A percentile compares a stretch with the other conserved stretches of the same genome.
Conservation (phyloP, 2,113 vertebrate genomes). For the Taurulus bubalis region DNA sequence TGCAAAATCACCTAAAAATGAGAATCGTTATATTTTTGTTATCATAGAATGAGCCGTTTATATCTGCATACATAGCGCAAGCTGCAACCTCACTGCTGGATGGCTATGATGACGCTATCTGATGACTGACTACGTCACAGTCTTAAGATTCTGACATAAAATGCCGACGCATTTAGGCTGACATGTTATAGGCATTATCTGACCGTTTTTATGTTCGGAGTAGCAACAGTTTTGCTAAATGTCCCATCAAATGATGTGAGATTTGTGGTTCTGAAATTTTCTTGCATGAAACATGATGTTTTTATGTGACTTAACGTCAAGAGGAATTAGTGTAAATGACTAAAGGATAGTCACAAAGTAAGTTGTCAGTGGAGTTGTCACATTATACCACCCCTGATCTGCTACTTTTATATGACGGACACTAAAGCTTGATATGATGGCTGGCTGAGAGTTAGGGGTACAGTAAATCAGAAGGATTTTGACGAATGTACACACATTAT, state of each 20-base stretch:
- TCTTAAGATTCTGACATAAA: neutral
- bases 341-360: conserved; percentile 23
- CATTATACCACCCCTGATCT: neutral
- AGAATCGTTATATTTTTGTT: neutral
- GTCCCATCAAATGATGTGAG: neutral
- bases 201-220: neutral
- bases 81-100: too few species aligned
- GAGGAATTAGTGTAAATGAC: conserved; percentile 26
- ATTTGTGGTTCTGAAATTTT: conserved; percentile 13
- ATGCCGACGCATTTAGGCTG: neutral
- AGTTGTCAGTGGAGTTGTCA: conserved; percentile 29
- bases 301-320: conserved; percentile 12
- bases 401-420: neutral
- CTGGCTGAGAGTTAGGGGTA: neutral
- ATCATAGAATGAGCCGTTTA: neutral
- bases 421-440: neutral
- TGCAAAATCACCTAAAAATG: neutral
- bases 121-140: neutral
- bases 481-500: neutral
- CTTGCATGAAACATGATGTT: conserved; percentile 2
- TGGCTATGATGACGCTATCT: neutral
- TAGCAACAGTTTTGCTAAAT: conserved; percentile 6
- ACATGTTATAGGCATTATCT: conserved; percentile 9
- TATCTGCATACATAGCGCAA: too few species aligned
- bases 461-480: neutral